Conservation (phyloP, 1,140 invertebrate species). For the Lysiphlebus fabarum region DNA sequence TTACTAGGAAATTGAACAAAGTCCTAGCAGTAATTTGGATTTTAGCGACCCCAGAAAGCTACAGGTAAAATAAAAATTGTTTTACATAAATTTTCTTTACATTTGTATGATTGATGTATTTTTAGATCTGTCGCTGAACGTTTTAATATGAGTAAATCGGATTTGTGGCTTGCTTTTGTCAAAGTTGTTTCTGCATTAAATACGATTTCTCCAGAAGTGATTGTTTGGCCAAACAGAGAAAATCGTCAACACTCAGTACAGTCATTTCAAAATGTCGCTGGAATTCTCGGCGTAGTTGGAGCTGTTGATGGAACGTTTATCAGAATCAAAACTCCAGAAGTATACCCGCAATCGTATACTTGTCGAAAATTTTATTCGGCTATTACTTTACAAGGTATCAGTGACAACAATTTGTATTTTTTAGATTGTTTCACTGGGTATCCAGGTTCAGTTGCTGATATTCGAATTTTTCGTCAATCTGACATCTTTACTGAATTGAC, state of each 20-base stretch:
- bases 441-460: conserved; percentile 34
- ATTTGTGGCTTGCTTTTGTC: not conserved
- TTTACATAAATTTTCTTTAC: too few relatives aligned
- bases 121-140: too few relatives aligned
- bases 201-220: too few relatives aligned
- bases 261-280: not conserved
- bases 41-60: too few relatives aligned
- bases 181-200: not conserved
- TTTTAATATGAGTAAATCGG: too few relatives aligned
- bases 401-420: conserved; percentile 26
- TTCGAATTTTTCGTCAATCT: conserved; percentile 29
- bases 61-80: too few relatives aligned
- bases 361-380: conserved; percentile 34
- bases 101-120: too few relatives aligned
- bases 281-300: conserved; percentile 34
- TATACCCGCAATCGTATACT: conserved; percentile 33
- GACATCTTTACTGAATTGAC: conserved; percentile 9
- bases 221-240: too few relatives aligned
- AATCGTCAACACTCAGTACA: too few relatives aligned
- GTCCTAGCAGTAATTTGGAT: too few relatives aligned
- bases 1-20: too few relatives aligned
- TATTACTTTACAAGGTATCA: conserved; percentile 34
- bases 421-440: conserved; percentile 31
- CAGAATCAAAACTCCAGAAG: conserved; percentile 29
- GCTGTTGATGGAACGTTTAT: conserved; percentile 36